Evolutionary conservation across 1,140 invertebrate genomes (phyloP), one percentile per base, ranked within the genome.

Genomic region (Coptotermes formosanus): DNA sequence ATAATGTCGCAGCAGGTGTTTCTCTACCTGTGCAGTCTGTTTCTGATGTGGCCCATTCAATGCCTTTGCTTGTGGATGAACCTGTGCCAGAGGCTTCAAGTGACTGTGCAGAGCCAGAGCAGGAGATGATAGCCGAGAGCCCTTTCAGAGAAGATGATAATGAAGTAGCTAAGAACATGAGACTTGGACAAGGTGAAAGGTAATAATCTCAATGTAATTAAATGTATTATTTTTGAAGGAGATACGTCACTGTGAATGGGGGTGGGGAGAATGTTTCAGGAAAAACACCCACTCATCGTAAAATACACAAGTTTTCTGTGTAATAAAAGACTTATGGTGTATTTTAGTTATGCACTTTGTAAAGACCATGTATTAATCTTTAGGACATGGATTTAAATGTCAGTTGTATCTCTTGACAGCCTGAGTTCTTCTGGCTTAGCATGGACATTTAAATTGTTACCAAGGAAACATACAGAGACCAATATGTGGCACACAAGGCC

Each of bases 61-160:
- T 84, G 83, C 83, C 83, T 59, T 52, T 84, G 45, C 83, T 84
- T 45, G n/a, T 84, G 44, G 83, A 84, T 75, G 64, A 75, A 30
- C 64, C 64, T 75, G 7, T 75, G 64, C 3, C 64, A n/a, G 64
- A 75, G 64, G 16, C n/a, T 6, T 25, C 64, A 75, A 75, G 9
- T 30, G 64, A 75, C 64, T 75, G 25, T 45, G n/a, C 48, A n/a
- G 83, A 45, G 16, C 30, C 83, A 59, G 83, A 52, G 6, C 25
- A 52, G 43, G 30, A 4, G 1, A 1, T 82, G 21, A 19, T 2
- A 8, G 55, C 48, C 16, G 55, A 84, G 8, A 84, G 48, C n/a
- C 44, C 45, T 32, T 32, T 84, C n/a, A 16, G 30, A 48, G 83
- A 52, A 32, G 83, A 84, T 84, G 83, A 84, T 55, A 45, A 59